A percentile compares a stretch with the other conserved stretches of the same genome.
Evolutionary conservation across 2,797 vertebrate genomes (phyloP).

Genomic region (Lutjanus campechanus): DNA sequence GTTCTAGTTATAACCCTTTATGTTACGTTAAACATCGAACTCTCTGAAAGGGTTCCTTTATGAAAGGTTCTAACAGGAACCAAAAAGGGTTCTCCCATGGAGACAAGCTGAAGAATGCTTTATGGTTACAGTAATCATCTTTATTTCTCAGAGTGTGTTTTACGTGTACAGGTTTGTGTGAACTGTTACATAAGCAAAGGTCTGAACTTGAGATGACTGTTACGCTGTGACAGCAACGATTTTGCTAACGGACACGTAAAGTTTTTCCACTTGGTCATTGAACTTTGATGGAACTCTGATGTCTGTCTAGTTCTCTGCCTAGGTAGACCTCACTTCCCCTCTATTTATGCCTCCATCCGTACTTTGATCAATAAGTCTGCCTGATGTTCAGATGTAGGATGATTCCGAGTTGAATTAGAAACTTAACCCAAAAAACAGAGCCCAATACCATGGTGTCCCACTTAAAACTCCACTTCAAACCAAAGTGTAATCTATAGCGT

Average conservation of each 20-base stretch:
- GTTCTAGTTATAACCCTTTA: too few relatives aligned
- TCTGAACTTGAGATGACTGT: background rate
- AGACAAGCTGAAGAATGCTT: too few relatives aligned
- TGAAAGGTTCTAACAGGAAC: too few relatives aligned
- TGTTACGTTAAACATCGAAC: too few relatives aligned
- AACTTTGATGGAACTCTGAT: slow-evolving; percentile 24
- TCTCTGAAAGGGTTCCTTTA: too few relatives aligned
- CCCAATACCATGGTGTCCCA: slow-evolving; percentile 75
- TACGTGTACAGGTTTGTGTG: slow-evolving; percentile 4
- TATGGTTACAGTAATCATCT: too few relatives aligned
- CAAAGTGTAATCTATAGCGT: slow-evolving; percentile 78
- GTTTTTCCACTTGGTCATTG: slow-evolving; percentile 8
- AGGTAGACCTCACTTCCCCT: slow-evolving; percentile 29
- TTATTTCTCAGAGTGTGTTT: background rate
- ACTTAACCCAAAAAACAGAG: slow-evolving; percentile 56
- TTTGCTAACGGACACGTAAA: slow-evolving; percentile 2
- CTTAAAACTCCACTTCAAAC: slow-evolving; percentile 82
- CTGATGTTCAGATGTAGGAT: slow-evolving; percentile 60
- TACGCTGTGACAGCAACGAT: background rate
- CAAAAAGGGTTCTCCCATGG: too few relatives aligned
- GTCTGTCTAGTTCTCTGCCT: slow-evolving; percentile 28
- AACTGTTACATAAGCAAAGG: background rate
- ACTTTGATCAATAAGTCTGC: slow-evolving; percentile 62
- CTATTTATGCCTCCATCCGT: slow-evolving; percentile 44
- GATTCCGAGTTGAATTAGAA: slow-evolving; percentile 56